Conservation (phyloP, 2,888 invertebrate genomes). For the Campoletis raptor region DNA sequence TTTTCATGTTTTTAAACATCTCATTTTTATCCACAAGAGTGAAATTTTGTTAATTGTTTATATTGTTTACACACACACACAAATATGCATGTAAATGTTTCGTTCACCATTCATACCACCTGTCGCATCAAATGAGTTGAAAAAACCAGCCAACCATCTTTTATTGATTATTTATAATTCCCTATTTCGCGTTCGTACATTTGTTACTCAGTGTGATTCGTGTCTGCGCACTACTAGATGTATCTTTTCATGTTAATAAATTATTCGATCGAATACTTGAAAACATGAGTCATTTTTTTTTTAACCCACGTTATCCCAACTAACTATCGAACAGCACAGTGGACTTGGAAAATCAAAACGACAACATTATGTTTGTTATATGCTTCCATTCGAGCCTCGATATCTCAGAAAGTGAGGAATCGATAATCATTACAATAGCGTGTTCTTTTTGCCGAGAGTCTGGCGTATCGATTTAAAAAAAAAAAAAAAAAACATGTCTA, state of each 20-base stretch:
- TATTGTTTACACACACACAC: not conserved
- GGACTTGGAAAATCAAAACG: not conserved
- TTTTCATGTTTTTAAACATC: not conserved
- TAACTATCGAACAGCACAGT: not conserved
- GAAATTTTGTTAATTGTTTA: slow-evolving; percentile 6
- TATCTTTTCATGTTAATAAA: slow-evolving; percentile 61
- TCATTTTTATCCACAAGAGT: not conserved
- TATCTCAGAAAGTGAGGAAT: not conserved
- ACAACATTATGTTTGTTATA: not conserved
- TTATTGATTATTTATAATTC: slow-evolving; percentile 57
- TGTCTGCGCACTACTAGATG: slow-evolving; percentile 42
- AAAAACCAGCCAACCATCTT: not conserved
- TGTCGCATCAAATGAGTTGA: slow-evolving; percentile 11
- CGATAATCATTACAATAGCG: not conserved
- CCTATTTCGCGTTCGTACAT: slow-evolving; percentile 23
- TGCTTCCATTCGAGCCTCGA: not conserved
- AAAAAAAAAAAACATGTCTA: not conserved
- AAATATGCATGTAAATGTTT: slow-evolving; percentile 21
- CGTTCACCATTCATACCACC: slow-evolving; percentile 25
- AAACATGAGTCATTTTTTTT: not conserved
- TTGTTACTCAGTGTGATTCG: slow-evolving; percentile 34
- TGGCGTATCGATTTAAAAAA: not conserved
- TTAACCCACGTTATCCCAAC: not conserved
- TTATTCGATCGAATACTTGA: slow-evolving; percentile 54
- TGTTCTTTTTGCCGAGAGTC: not conserved